Conservation (phyloP, 2,797 vertebrate species). For the Smutsia gigantea region DNA sequence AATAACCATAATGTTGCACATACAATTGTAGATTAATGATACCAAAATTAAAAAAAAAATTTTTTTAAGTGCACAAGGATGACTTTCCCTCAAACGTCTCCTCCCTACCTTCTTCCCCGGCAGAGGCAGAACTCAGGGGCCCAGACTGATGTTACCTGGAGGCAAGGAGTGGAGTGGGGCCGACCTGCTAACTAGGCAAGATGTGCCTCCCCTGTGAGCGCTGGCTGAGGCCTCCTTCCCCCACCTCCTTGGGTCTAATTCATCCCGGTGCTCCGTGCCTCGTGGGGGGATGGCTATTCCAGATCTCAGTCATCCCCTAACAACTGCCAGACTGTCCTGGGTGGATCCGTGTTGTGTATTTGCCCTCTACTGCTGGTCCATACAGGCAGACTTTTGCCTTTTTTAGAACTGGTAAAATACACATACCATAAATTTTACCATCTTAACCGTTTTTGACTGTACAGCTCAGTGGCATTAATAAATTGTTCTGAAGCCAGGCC, state of each 20-base stretch:
- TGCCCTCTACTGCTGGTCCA: background rate
- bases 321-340: background rate
- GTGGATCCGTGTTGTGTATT: fast-evolving
- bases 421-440: fast-evolving
- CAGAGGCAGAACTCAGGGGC: background rate
- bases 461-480: background rate
- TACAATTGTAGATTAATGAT: too few relatives aligned
- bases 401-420: background rate
- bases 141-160: background rate
- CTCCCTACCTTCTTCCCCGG: background rate
- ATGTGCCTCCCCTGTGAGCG: background rate
- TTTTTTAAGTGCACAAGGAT: background rate
- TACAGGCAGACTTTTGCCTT: background rate
- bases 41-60: too few relatives aligned
- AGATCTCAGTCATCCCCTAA: too few relatives aligned
- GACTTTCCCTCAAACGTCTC: background rate
- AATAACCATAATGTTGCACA: too few relatives aligned
- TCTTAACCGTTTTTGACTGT: background rate
- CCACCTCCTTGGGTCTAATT: background rate
- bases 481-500: background rate
- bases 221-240: background rate
- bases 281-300: background rate
- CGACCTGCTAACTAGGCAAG: background rate
- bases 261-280: background rate
- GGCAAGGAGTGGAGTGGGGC: background rate